These are phyloP conservation scores for Heterohyrax brucei DNA, from an alignment of 2,797 vertebrate genomes.

Conservation along the genomic window DNA sequence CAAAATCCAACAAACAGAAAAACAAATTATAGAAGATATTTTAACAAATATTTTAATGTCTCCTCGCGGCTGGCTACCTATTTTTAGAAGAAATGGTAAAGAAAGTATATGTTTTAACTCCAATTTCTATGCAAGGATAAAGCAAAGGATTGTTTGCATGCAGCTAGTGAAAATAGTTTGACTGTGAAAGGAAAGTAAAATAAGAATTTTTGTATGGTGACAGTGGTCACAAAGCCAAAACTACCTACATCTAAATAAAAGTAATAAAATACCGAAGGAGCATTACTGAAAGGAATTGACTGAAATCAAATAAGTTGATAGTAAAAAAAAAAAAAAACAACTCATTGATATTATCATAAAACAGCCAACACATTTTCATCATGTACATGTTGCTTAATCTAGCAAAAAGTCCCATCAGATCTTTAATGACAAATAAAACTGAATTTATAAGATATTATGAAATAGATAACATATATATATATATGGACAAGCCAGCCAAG, in stretches of 20 bases:
- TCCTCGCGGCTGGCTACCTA: background rate
- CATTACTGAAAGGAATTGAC: background rate
- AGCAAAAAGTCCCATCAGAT: slow-evolving; percentile 46
- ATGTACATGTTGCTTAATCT: background rate
- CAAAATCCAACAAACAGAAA: slow-evolving; percentile 71
- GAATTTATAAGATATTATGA: slow-evolving; percentile 36
- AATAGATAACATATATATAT: background rate
- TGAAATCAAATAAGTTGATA: slow-evolving; percentile 51
- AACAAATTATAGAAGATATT: slow-evolving; percentile 41
- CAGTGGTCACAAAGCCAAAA: background rate
- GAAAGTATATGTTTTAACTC: background rate
- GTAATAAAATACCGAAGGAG: background rate
- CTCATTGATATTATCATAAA: background rate
- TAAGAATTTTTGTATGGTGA: slow-evolving; percentile 15
- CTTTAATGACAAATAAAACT: slow-evolving; percentile 29
- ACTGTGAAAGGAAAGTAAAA: slow-evolving; percentile 56
- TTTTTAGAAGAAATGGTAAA: slow-evolving; percentile 55
- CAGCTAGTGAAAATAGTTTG: slow-evolving; percentile 38
- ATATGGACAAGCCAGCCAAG: too few species aligned
- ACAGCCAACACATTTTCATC: background rate
- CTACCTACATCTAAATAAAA: background rate
- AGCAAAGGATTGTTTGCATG: slow-evolving; percentile 46
- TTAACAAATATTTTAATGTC: background rate
- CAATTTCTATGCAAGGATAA: slow-evolving; percentile 50
- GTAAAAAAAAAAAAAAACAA: background rate